These are phyloP conservation scores for Mellivora capensis DNA, from an alignment of 2,113 vertebrate genomes.

Conservation along the genomic window DNA sequence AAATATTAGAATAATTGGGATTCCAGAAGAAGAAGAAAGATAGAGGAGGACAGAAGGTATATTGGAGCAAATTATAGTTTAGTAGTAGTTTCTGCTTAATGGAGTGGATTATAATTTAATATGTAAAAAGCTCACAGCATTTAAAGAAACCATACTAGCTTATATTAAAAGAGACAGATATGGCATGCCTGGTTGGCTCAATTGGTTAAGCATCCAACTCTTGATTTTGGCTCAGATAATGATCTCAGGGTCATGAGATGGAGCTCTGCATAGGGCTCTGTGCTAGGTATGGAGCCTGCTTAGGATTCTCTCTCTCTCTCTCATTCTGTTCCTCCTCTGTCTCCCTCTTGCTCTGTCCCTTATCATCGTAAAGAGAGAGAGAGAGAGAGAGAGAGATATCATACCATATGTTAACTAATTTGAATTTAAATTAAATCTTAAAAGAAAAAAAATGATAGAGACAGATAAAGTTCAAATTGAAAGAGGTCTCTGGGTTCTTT, in stretches of 20 bases:
- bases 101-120: neutral
- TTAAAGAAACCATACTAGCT: neutral
- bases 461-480: neutral
- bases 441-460: neutral
- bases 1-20: too few species aligned
- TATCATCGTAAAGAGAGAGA: neutral
- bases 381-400: neutral
- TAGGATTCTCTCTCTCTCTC: neutral
- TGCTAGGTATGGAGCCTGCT: neutral
- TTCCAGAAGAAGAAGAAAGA: too few species aligned
- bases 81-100: neutral
- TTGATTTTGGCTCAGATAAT: neutral
- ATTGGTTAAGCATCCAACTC: neutral
- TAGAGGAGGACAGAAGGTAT: too few species aligned
- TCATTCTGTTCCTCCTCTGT: neutral
- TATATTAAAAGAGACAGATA: neutral
- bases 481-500: neutral
- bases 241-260: neutral
- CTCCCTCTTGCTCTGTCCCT: neutral
- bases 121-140: neutral
- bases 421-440: neutral
- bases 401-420: neutral
- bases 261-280: neutral
- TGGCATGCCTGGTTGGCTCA: neutral
- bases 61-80: too few species aligned